Percentiles rank a stretch among this genome's conserved stretches.
phyloP scores from a whole-genome alignment of 2,888 invertebrate genomes.

The Palloptera scutellata region DNA sequence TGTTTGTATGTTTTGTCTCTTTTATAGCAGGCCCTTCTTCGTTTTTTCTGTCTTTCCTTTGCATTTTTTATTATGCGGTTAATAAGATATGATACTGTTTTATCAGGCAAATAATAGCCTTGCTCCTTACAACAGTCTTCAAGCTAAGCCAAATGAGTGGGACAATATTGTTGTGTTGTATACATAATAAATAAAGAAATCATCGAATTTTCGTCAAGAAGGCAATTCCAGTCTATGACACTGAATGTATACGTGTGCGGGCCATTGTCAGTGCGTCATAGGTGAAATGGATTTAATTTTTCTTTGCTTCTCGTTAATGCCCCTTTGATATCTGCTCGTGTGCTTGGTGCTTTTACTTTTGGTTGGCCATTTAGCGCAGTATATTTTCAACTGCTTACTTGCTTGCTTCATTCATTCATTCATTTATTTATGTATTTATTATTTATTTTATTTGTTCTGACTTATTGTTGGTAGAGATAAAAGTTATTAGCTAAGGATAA shows the following conservation, averaged over 20 bases:
- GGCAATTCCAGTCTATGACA: not conserved
- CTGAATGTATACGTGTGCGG: too few relatives aligned
- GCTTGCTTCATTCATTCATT: too few relatives aligned
- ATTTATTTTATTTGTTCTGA: constrained; percentile 5
- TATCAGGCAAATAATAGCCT: not conserved
- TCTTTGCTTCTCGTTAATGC: not conserved
- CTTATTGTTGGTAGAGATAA: not conserved
- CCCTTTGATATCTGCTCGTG: not conserved
- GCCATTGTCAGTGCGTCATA: too few relatives aligned
- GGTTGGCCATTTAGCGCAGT: too few relatives aligned
- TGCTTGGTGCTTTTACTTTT: too few relatives aligned
- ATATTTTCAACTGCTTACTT: too few relatives aligned
- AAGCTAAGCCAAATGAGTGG: not conserved
- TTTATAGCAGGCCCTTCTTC: not conserved
- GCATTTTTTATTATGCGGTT: not conserved
- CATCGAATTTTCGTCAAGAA: constrained; percentile 4
- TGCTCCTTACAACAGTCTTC: not conserved
- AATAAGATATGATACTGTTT: constrained; percentile 1
- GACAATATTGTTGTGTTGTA: not conserved
- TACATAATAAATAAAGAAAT: constrained; percentile 12
- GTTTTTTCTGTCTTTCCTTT: not conserved
- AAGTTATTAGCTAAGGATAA: constrained; percentile 14
- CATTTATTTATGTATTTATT: too few relatives aligned
- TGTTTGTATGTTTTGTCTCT: not conserved
- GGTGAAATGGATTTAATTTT: too few relatives aligned